Base-by-base conservation (phyloP, 2,888 invertebrate species). In the Masnerella sp. region DNA sequence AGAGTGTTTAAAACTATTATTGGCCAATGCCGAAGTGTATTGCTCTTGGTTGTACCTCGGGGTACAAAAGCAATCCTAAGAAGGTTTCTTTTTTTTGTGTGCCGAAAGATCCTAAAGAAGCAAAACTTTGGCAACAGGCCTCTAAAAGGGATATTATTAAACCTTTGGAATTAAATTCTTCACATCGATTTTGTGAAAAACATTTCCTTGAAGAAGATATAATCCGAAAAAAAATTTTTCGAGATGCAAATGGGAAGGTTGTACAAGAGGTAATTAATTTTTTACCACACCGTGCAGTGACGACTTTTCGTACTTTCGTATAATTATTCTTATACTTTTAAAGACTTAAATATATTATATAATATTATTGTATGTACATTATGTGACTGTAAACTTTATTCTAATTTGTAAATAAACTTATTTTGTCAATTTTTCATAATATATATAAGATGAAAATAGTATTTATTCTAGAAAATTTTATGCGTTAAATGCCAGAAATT, bases 171-270 rank as follows among this genome's bases (percentile, higher is more conserved):
- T 42, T 56, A 12, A 49, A 61, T 20, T 11, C 25, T n/a, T 11
- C 1, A 5, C 61, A 30, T 36, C 12, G 45, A 25, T 49, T 61
- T 49, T 61, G 49, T 9, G 28, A 61, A n/a, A 30, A 61, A 22
- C 61, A 61, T 14, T 61, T 61, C n/a, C 1, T 49, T 0, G 40
- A 49, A 30, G 11, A 51, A 4, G 62, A 62, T 42, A 51, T 62
- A 7, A n/a, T 62, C 7, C 17, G 62, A 4, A 62, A 62, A 32
- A 62, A 51, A 42, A n/a, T 42, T 8, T n/a, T 51, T 3, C 5
- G 20, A 4, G 51, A 62, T 15, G 11, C 14, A 62, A 42, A 32
- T 22, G 62, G 62, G 15, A 0, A 11, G 1, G 18, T 51, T 62
- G 32, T 62, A 4, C 32, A 32, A 38, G 62, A 62, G 42, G 62